These are phyloP conservation scores for Drosophila pandora DNA, from an alignment of 1,140 invertebrate species.

Conservation along the genomic window DNA sequence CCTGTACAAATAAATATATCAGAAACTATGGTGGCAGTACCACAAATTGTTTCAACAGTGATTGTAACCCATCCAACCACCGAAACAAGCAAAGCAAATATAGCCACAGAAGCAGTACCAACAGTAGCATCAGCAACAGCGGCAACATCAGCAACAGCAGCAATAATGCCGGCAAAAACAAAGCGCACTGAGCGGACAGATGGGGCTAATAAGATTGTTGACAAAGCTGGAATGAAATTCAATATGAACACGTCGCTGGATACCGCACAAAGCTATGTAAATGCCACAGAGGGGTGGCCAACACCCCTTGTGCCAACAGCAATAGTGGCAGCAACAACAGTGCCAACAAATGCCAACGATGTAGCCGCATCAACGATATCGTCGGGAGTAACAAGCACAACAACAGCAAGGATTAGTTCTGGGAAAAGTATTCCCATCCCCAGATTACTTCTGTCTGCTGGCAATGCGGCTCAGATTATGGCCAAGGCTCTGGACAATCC, in stretches of 20 bases:
- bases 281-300: slow-evolving; percentile 25
- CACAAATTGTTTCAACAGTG: slow-evolving; percentile 18
- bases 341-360: slow-evolving; percentile 10
- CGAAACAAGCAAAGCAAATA: slow-evolving; percentile 22
- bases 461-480: slow-evolving; percentile 32
- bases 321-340: not conserved
- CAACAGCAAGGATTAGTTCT: not conserved
- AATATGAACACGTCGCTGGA: slow-evolving; percentile 25
- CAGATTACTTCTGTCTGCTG: slow-evolving; percentile 21
- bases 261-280: slow-evolving; percentile 39
- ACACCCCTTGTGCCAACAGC: slow-evolving; percentile 6
- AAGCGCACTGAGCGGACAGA: slow-evolving; percentile 39
- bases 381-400: slow-evolving; percentile 25
- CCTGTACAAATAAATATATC: slow-evolving; percentile 11
- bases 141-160: slow-evolving; percentile 5
- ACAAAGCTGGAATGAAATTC: slow-evolving; percentile 30
- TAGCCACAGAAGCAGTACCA: slow-evolving; percentile 9
- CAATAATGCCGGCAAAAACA: slow-evolving; percentile 51
- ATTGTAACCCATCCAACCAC: slow-evolving; percentile 16
- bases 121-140: not conserved
- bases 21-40: slow-evolving; percentile 10
- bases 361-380: slow-evolving; percentile 17
- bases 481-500: slow-evolving; percentile 43
- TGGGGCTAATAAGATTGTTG: slow-evolving; percentile 39
- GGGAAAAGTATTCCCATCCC: slow-evolving; percentile 51